These are phyloP conservation scores for Trichogramma evanescens DNA, from an alignment of 2,888 invertebrate species.

Conservation along the genomic window DNA sequence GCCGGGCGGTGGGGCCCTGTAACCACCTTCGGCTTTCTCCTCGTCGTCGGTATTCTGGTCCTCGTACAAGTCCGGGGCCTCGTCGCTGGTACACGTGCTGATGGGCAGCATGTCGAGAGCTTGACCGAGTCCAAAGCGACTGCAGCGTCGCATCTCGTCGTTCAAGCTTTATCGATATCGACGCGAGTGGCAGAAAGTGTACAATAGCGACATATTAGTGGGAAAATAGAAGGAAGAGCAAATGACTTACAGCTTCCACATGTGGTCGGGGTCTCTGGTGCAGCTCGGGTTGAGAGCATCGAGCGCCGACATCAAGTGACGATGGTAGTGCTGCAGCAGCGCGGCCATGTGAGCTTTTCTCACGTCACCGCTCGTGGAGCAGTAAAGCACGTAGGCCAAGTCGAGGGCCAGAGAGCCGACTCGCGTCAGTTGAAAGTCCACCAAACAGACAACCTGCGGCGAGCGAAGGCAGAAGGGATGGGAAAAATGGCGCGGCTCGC, in stretches of 20 bases:
- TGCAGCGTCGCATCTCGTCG: constrained; percentile 58
- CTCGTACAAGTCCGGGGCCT: constrained; percentile 64
- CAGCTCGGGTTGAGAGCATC: constrained; percentile 51
- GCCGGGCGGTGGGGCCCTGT: constrained; percentile 49
- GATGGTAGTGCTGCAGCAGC: constrained; percentile 57
- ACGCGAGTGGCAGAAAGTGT: neutral
- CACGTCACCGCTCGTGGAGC: constrained; percentile 59
- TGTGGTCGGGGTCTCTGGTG: constrained; percentile 46
- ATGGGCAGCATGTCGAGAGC: constrained; percentile 68
- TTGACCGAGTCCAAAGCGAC: constrained; percentile 61
- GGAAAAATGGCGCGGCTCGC: neutral
- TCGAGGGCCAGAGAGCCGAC: constrained; percentile 66
- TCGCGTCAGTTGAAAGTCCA: constrained; percentile 65
- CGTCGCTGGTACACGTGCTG: constrained; percentile 62
- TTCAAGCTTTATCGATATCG: constrained; percentile 49
- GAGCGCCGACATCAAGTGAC: constrained; percentile 54
- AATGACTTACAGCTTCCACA: constrained; percentile 53
- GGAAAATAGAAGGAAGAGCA: neutral
- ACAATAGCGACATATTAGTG: neutral
- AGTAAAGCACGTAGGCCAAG: constrained; percentile 59
- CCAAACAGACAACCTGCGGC: constrained; percentile 56
- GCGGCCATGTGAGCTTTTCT: constrained; percentile 54
- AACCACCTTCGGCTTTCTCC: constrained; percentile 37
- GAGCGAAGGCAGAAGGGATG: neutral
- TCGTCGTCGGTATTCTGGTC: constrained; percentile 38